Conservation (phyloP, 2,113 vertebrate species). For the Shinisaurus crocodilurus region DNA sequence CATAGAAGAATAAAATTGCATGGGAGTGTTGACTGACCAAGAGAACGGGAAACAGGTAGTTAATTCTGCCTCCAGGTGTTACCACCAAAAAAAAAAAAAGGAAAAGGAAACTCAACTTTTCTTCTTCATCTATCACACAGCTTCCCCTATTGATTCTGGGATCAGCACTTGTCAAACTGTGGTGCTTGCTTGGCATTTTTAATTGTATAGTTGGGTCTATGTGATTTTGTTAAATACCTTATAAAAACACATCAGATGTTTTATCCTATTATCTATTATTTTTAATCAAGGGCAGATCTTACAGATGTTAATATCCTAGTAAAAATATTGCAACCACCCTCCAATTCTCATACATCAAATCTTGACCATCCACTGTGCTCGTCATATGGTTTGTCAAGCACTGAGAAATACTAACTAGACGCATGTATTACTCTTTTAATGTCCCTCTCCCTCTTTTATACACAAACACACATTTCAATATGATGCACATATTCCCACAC, state of each 20-base stretch:
- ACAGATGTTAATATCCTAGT: not conserved
- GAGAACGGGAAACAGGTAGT: not conserved
- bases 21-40: not conserved
- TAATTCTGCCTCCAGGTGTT: not conserved
- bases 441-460: not conserved
- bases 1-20: not conserved
- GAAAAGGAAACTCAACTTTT: not conserved
- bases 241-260: rapidly evolving
- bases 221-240: not conserved
- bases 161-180: not conserved
- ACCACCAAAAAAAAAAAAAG: not conserved
- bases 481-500: not conserved
- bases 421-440: not conserved
- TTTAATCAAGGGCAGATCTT: not conserved
- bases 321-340: not conserved
- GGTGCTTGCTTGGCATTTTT: not conserved
- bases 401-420: not conserved
- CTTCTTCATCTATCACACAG: not conserved
- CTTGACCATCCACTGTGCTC: not conserved
- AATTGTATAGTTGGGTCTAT: not conserved
- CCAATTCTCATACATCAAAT: not conserved
- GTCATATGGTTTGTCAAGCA: not conserved
- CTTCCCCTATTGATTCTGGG: not conserved
- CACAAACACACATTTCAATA: not conserved
- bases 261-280: slow-evolving; percentile 42